Conservation (phyloP, 2,113 vertebrate genomes). For the Scomber scombrus region DNA sequence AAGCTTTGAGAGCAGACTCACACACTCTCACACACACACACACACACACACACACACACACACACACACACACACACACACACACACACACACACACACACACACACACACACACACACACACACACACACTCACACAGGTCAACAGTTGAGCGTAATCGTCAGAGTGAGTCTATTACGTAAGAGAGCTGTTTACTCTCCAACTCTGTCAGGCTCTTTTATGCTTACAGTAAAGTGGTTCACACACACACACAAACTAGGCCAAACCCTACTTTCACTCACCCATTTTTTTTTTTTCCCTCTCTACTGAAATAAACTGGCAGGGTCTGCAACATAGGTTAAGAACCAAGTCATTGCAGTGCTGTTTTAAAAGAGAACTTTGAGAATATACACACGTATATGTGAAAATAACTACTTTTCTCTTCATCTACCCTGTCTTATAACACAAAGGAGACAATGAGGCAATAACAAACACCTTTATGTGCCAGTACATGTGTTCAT, state of each 20-base stretch:
- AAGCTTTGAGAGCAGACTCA: too few species aligned
- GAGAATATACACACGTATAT: background rate
- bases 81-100: conserved; percentile 24
- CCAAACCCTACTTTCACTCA: background rate
- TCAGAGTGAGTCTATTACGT: conserved; percentile 47
- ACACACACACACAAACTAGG: background rate
- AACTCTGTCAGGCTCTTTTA: conserved; percentile 1
- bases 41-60: too few species aligned
- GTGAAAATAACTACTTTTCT: background rate
- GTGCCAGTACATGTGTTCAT: too few species aligned
- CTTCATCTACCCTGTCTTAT: background rate
- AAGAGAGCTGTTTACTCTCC: conserved; percentile 21
- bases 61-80: background rate
- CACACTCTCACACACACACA: too few species aligned
- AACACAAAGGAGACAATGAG: background rate
- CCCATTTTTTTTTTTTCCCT: background rate
- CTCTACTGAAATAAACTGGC: background rate
- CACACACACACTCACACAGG: background rate
- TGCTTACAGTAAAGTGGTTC: background rate
- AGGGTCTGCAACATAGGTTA: background rate
- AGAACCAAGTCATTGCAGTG: background rate
- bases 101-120: too few species aligned
- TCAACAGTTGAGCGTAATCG: conserved; percentile 18
- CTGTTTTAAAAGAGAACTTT: background rate
- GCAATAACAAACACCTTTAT: background rate